Evolutionary conservation across 2,113 vertebrate species (phyloP).

Genomic region (Myxocyprinus asiaticus): DNA sequence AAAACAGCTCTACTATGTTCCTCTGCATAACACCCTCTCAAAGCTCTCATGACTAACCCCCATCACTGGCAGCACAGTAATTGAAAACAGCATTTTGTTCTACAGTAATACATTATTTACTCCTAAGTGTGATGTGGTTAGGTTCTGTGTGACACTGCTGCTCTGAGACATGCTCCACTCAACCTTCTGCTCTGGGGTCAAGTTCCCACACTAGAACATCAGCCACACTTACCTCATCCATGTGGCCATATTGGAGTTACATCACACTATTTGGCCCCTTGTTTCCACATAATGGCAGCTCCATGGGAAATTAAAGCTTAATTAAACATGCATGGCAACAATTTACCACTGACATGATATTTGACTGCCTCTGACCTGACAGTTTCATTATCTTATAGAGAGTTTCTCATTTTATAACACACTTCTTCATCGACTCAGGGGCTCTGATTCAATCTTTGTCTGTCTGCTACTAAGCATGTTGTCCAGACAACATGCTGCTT

Average conservation of each 20-base stretch:
- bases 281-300: constrained; percentile 37
- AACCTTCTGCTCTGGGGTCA: constrained; percentile 1
- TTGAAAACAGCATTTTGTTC: constrained; percentile 25
- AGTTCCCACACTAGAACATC: too few relatives aligned
- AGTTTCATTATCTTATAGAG: constrained; percentile 47
- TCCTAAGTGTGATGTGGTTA: constrained; percentile 9
- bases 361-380: constrained; percentile 40
- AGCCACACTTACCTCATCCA: too few relatives aligned
- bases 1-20: neutral
- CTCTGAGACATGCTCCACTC: neutral
- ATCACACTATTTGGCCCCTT: constrained; percentile 11
- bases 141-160: neutral
- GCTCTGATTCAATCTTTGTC: constrained; percentile 10
- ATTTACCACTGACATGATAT: constrained; percentile 28
- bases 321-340: constrained; percentile 49
- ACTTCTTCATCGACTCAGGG: constrained; percentile 24
- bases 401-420: constrained; percentile 32
- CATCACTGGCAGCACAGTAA: constrained; percentile 1
- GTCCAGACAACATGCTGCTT: neutral
- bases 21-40: neutral
- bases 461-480: constrained; percentile 13
- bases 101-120: constrained; percentile 30
- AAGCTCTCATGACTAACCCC: neutral
- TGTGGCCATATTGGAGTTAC: neutral
- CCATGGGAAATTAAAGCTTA: constrained; percentile 50